These are phyloP conservation scores for Xenus cinereus DNA, from an alignment of 2,113 vertebrate species.

Conservation along the genomic window DNA sequence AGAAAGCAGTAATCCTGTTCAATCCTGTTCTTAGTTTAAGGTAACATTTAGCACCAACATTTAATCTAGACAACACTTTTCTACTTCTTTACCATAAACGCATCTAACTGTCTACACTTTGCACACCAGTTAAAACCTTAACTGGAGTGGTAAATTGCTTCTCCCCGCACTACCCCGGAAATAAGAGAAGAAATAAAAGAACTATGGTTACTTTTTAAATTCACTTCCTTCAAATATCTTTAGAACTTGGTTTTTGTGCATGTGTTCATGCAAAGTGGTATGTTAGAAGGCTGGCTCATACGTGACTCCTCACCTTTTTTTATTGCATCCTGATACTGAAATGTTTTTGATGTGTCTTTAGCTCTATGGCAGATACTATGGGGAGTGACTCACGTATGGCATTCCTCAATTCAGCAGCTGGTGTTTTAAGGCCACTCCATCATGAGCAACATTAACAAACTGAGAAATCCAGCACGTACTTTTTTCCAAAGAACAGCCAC, in stretches of 20 bases:
- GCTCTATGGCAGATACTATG: not conserved
- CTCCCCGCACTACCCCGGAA: not conserved
- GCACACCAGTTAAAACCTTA: not conserved
- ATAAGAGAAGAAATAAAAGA: not conserved
- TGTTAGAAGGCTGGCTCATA: not conserved
- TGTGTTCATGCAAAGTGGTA: not conserved
- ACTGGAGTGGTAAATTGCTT: not conserved
- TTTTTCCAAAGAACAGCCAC: not conserved
- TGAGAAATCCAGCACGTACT: not conserved
- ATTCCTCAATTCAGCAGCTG: not conserved
- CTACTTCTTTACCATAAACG: not conserved
- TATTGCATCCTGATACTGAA: not conserved
- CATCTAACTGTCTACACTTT: not conserved
- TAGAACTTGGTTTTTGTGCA: not conserved
- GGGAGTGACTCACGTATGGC: not conserved
- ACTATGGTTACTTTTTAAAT: not conserved
- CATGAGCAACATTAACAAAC: not conserved
- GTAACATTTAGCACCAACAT: not conserved
- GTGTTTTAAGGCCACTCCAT: not conserved
- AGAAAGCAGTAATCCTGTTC: not conserved
- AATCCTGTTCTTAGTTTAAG: not conserved
- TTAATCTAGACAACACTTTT: not conserved
- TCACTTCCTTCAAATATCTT: not conserved
- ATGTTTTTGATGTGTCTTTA: not conserved
- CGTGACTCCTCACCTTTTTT: not conserved